These are phyloP conservation scores for Epirrita christyi DNA, from an alignment of 2,888 invertebrate genomes.

Conservation along the genomic window DNA sequence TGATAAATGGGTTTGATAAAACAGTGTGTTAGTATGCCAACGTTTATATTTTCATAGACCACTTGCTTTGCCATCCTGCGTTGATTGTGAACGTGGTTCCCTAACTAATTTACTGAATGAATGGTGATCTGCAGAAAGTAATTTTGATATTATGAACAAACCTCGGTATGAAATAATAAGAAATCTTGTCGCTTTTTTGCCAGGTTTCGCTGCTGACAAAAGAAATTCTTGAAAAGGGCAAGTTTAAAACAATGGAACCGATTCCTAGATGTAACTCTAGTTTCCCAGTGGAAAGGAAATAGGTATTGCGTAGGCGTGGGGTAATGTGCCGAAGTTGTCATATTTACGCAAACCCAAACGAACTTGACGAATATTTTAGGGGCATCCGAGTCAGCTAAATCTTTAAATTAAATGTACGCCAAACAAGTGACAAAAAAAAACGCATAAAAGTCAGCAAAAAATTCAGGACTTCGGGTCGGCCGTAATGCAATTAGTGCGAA, in stretches of 20 bases:
- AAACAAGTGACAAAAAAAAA: constrained; percentile 36
- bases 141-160: no score
- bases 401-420: constrained; percentile 32
- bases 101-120: no score
- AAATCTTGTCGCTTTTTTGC: no score
- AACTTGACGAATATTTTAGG: constrained; percentile 3
- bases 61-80: not conserved
- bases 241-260: no score
- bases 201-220: no score
- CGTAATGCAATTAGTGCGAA: constrained; percentile 41
- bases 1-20: not conserved
- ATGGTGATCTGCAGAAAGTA: no score
- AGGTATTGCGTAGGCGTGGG: no score
- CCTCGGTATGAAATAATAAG: no score
- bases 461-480: constrained; percentile 28
- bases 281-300: no score
- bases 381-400: constrained; percentile 23
- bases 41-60: no score
- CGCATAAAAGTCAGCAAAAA: constrained; percentile 36
- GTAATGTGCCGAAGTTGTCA: not conserved
- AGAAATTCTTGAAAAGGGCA: no score
- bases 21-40: not conserved
- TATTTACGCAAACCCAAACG: constrained; percentile 1
- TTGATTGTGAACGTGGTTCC: not conserved
- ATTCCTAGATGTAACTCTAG: no score